Evolutionary conservation across 2,113 vertebrate genomes (phyloP).

Genomic region (Ptychochromis oligacanthus): DNA sequence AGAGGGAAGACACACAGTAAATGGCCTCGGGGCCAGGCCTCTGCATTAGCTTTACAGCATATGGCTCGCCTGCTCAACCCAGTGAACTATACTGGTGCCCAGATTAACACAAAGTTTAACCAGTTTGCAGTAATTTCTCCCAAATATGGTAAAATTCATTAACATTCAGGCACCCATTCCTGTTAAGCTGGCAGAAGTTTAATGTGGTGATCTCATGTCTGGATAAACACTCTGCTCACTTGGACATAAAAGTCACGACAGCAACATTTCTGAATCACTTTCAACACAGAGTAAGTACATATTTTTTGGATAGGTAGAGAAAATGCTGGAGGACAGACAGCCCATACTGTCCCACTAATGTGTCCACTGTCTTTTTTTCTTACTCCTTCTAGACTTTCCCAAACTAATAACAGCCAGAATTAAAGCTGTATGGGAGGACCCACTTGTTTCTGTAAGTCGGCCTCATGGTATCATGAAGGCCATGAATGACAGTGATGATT

Average conservation of each 20-base stretch:
- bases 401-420: neutral
- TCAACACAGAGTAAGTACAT: neutral
- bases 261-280: neutral
- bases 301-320: neutral
- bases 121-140: too few species aligned
- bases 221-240: neutral
- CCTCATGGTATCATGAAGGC: neutral
- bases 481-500: neutral
- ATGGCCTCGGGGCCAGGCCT: too few species aligned
- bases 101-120: too few species aligned
- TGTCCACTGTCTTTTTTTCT: neutral
- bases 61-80: too few species aligned
- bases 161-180: too few species aligned
- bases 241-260: neutral
- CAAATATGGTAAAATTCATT: too few species aligned
- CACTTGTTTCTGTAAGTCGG: neutral
- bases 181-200: too few species aligned
- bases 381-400: neutral
- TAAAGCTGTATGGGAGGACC: rapidly evolving
- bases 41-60: too few species aligned
- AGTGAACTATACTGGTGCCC: too few species aligned
- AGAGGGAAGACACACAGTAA: too few species aligned
- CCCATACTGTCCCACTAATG: neutral
- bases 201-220: neutral
- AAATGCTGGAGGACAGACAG: neutral